Conservation (phyloP, 2,888 invertebrate species). For the Automeris io region DNA sequence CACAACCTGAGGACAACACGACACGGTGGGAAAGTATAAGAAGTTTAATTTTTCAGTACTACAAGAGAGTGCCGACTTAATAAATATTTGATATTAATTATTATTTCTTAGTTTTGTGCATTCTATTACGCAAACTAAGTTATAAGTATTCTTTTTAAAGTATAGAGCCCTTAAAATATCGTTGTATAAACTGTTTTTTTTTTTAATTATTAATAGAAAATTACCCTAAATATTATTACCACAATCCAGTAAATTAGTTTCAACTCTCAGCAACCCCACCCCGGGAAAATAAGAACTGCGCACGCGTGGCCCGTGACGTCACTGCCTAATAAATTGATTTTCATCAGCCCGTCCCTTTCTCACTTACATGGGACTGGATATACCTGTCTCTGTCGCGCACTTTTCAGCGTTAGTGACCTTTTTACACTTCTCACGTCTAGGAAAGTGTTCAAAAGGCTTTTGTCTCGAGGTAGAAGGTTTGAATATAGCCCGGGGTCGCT, state of each 20-base stretch:
- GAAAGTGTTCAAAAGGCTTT: constrained; percentile 61
- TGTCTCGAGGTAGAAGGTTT: constrained; percentile 58
- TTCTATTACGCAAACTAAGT: too few species aligned
- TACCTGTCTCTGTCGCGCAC: constrained; percentile 41
- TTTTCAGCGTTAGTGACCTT: constrained; percentile 66
- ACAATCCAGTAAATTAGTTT: not conserved
- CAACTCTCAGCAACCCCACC: constrained; percentile 47
- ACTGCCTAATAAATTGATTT: constrained; percentile 77
- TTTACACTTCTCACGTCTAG: constrained; percentile 62
- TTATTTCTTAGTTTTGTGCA: too few species aligned
- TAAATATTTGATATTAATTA: too few species aligned
- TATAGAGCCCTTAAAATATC: too few species aligned
- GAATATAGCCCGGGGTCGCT: constrained; percentile 42
- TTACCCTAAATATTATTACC: too few species aligned
- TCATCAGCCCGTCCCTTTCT: constrained; percentile 53
- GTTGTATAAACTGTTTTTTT: too few species aligned
- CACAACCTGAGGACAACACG: too few species aligned
- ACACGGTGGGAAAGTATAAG: too few species aligned
- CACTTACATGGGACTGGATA: constrained; percentile 20
- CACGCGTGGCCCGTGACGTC: constrained; percentile 71
- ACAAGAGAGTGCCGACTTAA: too few species aligned
- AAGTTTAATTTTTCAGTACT: too few species aligned
- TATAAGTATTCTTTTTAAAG: too few species aligned
- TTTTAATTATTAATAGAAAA: too few species aligned
- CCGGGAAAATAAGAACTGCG: constrained; percentile 55